These are phyloP conservation scores for Psettodes erumei DNA, from an alignment of 2,113 vertebrate species.

Conservation along the genomic window DNA sequence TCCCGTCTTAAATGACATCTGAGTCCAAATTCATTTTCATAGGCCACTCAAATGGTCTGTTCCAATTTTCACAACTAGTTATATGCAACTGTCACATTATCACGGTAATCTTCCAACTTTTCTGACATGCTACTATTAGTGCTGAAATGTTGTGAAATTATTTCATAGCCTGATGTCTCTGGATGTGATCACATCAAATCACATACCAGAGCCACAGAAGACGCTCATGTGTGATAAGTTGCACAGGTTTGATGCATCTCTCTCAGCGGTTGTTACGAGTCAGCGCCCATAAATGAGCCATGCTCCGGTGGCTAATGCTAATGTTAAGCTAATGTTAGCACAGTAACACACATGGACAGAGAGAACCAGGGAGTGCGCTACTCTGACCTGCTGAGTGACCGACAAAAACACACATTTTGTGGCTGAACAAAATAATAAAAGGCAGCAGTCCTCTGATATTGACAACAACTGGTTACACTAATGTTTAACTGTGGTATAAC, in stretches of 20 bases:
- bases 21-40: conserved; percentile 15
- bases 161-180: not conserved
- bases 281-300: no score
- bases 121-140: not conserved
- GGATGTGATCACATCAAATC: not conserved
- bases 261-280: no score
- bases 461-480: not conserved
- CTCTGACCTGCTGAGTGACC: not conserved
- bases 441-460: not conserved
- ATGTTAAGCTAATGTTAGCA: not conserved
- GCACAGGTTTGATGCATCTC: not conserved
- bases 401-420: not conserved
- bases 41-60: not conserved
- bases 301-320: no score
- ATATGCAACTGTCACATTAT: not conserved
- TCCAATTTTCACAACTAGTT: conserved; percentile 3
- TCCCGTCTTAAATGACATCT: not conserved
- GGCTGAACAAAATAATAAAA: not conserved
- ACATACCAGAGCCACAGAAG: no score
- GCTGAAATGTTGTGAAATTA: not conserved
- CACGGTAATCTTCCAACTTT: not conserved
- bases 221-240: no score
- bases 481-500: not conserved
- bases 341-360: not conserved
- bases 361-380: not conserved